Evolutionary conservation across 2,113 vertebrate genomes (phyloP).

Genomic region (Mastomys coucha): DNA sequence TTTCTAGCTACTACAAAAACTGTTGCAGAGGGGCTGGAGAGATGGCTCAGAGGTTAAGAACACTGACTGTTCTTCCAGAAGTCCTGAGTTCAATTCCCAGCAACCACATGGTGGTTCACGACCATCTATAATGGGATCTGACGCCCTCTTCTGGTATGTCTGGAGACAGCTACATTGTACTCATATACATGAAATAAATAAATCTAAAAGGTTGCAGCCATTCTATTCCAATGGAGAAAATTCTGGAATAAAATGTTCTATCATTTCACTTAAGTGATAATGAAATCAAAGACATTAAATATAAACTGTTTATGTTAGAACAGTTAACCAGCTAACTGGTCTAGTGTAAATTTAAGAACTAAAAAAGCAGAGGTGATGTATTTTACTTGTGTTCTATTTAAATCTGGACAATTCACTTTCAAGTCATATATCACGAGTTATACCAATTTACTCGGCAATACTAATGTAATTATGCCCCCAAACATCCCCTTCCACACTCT

Average conservation of each 20-base stretch:
- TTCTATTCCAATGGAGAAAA: constrained; percentile 29
- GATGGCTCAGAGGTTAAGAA: too few species aligned
- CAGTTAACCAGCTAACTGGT: constrained; percentile 53
- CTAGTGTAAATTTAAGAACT: constrained; percentile 47
- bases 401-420: constrained; percentile 34
- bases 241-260: constrained; percentile 37
- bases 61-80: too few species aligned
- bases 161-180: too few species aligned
- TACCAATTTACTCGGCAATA: constrained; percentile 54
- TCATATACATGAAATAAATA: too few species aligned
- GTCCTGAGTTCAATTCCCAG: too few species aligned
- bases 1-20: neutral
- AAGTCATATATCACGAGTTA: constrained; percentile 48
- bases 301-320: constrained; percentile 52
- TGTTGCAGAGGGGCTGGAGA: too few species aligned
- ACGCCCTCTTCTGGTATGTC: too few species aligned
- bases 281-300: constrained; percentile 63
- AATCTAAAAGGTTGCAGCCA: neutral
- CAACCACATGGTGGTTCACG: too few species aligned
- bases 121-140: too few species aligned
- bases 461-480: constrained; percentile 48
- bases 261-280: constrained; percentile 13
- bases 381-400: constrained; percentile 59
- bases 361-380: constrained; percentile 66
- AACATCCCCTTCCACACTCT: constrained; percentile 43